Evolutionary conservation across 1,140 invertebrate genomes (phyloP), one percentile per base, ranked within the genome.

Genomic region (Tetragonula clypearis): DNA sequence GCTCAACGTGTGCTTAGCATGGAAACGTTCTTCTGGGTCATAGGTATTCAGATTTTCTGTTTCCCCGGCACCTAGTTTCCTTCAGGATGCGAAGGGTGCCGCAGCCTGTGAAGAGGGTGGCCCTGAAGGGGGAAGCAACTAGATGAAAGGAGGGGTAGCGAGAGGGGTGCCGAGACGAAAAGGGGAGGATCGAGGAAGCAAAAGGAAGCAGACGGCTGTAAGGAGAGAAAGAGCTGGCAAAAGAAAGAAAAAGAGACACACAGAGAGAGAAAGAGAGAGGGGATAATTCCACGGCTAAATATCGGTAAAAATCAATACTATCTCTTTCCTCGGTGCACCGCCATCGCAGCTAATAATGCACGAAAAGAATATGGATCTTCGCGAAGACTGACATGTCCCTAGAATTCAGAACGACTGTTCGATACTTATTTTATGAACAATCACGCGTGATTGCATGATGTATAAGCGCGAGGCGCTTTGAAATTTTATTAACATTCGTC

Each of bases 241-340:
- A 79, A 79, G 56, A 81, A 71, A 80, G 82, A 84, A 81, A 86
- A 72, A 81, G 83, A 86, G 84, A 83, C 66, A 71, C 69, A 74
- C 77, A 49, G 17, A 66, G 65, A 88, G 87, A 87, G 82, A 87
- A 15, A 65, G 79, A 78, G 86, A 84, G 26, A 78, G 76, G 92
- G 93, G 92, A 94, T 93, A 94, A 93, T 94, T 94, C 94, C 92
- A 91, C 91, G 90, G 90, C 93, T 94, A 93, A 94, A 94, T 94
- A 94, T 94, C 93, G 91, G 93, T 93, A 93, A 93, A 94, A 94
- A 94, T 94, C 93, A 94, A 94, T 94, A 94, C 92, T 92, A 94
- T 93, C 94, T 92, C 89, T 90, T 92, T 92, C 87, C 91, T 91
- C 91, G 90, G 90, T 78, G 83, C 90, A 86, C 88, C 89, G 87